phyloP scores from a whole-genome alignment of 2,888 invertebrate species.

The Heliconius hortense region DNA sequence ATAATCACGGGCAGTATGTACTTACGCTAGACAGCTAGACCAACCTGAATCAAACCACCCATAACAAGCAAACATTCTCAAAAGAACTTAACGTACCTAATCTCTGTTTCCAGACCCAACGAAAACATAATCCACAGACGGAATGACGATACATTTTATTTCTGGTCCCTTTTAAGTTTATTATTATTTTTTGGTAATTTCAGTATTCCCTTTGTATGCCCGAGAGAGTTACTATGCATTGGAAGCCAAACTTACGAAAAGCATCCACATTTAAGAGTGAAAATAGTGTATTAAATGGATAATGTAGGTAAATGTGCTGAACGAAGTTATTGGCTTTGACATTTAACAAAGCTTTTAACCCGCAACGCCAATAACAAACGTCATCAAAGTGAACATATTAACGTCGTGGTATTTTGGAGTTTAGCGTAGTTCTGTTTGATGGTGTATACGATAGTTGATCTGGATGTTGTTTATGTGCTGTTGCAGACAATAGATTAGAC shows the following conservation, averaged over 20 bases:
- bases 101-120: constrained; percentile 15
- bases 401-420: constrained; percentile 57
- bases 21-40: constrained; percentile 47
- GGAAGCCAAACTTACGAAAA: constrained; percentile 82
- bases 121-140: constrained; percentile 30
- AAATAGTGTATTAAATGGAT: constrained; percentile 82
- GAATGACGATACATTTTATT: constrained; percentile 35
- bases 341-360: constrained; percentile 51
- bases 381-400: constrained; percentile 43
- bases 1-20: constrained; percentile 38
- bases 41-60: neutral
- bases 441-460: constrained; percentile 77
- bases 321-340: constrained; percentile 45
- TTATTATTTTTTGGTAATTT: constrained; percentile 66
- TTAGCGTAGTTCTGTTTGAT: constrained; percentile 78
- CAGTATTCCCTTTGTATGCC: constrained; percentile 82
- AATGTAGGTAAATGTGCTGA: constrained; percentile 70
- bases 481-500: constrained; percentile 73
- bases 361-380: constrained; percentile 44
- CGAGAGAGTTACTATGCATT: constrained; percentile 81
- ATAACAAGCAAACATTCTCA: neutral
- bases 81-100: constrained; percentile 8
- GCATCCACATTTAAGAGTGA: constrained; percentile 82
- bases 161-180: constrained; percentile 56
- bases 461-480: constrained; percentile 80